Base-by-base conservation (phyloP, 2,797 vertebrate species). In the Bradypodion ventrale region DNA sequence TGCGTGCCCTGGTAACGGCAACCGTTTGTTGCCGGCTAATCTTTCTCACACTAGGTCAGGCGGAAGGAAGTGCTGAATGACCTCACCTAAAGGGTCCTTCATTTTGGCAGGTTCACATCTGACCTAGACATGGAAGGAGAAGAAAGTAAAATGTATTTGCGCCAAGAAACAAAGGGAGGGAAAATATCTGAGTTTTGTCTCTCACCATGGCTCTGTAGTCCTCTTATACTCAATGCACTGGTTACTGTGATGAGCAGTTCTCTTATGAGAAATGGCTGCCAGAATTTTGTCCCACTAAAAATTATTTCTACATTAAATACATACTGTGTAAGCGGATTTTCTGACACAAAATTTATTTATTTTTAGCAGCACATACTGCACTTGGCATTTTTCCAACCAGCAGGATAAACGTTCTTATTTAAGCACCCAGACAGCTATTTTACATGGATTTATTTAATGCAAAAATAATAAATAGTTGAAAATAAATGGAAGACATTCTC, bases 391-490 rank as follows among this genome's bases (percentile, higher is more conserved):
- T 82, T 83, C 87, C 85, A 35, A 82, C 80, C 40, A 89, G 44
- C 59, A 91, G 74, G 23, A 74, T 79, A 49, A 85, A 80, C 89
- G 79, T 82, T 92, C 87, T 92, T 44, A 4, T 49, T 4, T 91
- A 92, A 90, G 62, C 84, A 91, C 13, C 90, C n/a, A 90, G 89
- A 82, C 83, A 72, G 82, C 84, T 80, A 69, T 90, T 91, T 85
- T 78, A 90, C 59, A 88, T 86, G 25, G 23, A 42, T 46, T 65
- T 63, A 89, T 65, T 78, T 78, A 70, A 35, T 70, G 86, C 85
- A 89, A 84, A 93, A 90, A 79, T 79, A 90, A 75, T 80, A 69
- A 12, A 78, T 85, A 91, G 92, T 91, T 83, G 85, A 84, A 86
- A 85, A 72, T 66, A 88, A 88, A n/a, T 66, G 77, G 59, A n/a